phyloP scores from a whole-genome alignment of 35 echinoderm and acorn worm species.

The Ophiothrix spiculata region DNA sequence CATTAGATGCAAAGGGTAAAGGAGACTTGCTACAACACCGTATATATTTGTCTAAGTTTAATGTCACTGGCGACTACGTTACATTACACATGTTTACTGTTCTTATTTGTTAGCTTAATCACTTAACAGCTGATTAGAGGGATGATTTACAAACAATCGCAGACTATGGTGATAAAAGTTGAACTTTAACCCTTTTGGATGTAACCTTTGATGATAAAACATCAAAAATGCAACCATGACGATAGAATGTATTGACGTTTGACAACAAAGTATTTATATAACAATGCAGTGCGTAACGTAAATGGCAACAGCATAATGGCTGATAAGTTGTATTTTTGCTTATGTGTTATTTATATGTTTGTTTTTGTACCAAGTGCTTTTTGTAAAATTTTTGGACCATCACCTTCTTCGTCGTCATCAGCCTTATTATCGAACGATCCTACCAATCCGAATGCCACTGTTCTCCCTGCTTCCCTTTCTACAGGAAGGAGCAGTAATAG shows the following conservation, averaged over 20 bases:
- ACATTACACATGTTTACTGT: too few relatives aligned
- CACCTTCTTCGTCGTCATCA: background rate
- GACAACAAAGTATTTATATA: background rate
- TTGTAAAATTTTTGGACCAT: background rate
- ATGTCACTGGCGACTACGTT: too few relatives aligned
- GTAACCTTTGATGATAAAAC: background rate
- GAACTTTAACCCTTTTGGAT: background rate
- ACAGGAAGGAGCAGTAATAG: background rate
- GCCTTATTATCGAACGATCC: background rate
- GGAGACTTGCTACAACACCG: too few relatives aligned
- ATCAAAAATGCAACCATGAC: background rate
- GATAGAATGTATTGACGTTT: background rate
- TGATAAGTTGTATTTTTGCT: background rate
- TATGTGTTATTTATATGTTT: background rate
- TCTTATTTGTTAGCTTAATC: too few relatives aligned
- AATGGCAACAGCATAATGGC: background rate
- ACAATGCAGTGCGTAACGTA: background rate
- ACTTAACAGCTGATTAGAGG: conserved; percentile 2
- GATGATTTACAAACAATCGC: too few relatives aligned
- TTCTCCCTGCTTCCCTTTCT: background rate
- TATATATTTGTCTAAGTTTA: too few relatives aligned
- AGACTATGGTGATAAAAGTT: background rate
- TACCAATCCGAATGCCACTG: background rate
- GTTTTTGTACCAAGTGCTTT: background rate
- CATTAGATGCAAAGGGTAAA: too few relatives aligned